A percentile compares a stretch with the other conserved stretches of the same genome.
These are phyloP conservation scores for Megastigmus dorsalis DNA, from an alignment of 2,888 invertebrate genomes.

Conservation along the genomic window DNA sequence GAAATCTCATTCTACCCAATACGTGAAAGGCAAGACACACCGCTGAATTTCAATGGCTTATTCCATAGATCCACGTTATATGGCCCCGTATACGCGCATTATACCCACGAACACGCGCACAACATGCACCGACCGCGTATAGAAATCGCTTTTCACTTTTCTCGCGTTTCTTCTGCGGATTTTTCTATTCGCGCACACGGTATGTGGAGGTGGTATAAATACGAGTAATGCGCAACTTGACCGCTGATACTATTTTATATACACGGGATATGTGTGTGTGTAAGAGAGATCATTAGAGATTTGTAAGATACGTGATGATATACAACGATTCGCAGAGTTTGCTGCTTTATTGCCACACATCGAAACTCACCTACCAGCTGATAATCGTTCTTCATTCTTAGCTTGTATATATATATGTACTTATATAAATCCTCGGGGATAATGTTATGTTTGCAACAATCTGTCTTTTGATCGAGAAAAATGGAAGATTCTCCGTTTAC, in stretches of 20 bases:
- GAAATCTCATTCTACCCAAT: not conserved
- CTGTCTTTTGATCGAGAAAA: too few species aligned
- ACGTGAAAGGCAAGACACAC: not conserved
- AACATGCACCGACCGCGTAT: not conserved
- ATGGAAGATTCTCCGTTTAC: too few species aligned
- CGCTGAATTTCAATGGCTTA: not conserved
- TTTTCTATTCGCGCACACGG: not conserved
- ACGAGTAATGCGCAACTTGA: not conserved
- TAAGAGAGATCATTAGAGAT: not conserved
- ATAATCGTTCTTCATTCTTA: too few species aligned
- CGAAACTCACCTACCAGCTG: too few species aligned
- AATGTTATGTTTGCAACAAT: too few species aligned
- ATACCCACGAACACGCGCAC: not conserved
- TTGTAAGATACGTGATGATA: constrained; percentile 1
- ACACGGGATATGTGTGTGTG: not conserved
- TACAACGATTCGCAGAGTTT: not conserved
- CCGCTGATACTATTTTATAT: not conserved
- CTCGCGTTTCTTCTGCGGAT: constrained; percentile 9
- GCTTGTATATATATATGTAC: not conserved
- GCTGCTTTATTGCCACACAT: too few species aligned
- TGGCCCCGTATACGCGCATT: not conserved
- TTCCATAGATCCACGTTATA: not conserved
- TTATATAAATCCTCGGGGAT: too few species aligned
- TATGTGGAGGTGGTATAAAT: too few species aligned
- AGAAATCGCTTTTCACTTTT: constrained; percentile 48